Conservation (phyloP, 2,888 invertebrate genomes). For the Autographa gamma region DNA sequence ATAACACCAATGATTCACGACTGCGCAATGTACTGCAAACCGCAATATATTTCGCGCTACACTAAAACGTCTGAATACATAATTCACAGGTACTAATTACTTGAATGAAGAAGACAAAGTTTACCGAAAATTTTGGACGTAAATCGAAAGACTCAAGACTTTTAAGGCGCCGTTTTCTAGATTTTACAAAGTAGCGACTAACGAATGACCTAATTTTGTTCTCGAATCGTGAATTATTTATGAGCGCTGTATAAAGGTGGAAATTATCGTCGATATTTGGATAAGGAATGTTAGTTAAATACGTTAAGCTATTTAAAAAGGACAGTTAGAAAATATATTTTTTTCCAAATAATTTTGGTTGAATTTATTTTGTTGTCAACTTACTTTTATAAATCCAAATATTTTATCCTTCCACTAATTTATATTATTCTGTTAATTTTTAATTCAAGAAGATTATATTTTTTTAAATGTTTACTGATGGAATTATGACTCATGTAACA, state of each 20-base stretch:
- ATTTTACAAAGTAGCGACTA: constrained; percentile 19
- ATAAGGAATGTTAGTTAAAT: neutral
- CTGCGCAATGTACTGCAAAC: no score
- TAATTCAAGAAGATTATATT: no score
- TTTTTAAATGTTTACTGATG: no score
- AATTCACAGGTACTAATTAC: constrained; percentile 23
- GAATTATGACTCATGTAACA: no score
- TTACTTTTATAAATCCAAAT: no score
- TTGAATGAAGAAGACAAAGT: constrained; percentile 17
- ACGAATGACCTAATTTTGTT: constrained; percentile 32
- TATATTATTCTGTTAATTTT: no score
- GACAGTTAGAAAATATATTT: neutral
- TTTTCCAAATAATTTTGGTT: no score
- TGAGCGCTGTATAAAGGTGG: constrained; percentile 35
- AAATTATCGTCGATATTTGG: constrained; percentile 27
- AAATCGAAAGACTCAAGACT: neutral
- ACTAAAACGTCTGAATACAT: constrained; percentile 23
- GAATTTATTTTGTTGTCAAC: no score
- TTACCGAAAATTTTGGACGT: neutral
- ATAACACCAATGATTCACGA: no score
- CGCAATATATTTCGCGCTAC: neutral
- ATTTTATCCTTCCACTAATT: no score
- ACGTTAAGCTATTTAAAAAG: constrained; percentile 4
- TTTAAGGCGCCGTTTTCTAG: constrained; percentile 23
- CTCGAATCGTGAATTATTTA: constrained; percentile 39